These are phyloP conservation scores for Lacanobia oleracea DNA, from an alignment of 2,888 invertebrate species.

Conservation along the genomic window DNA sequence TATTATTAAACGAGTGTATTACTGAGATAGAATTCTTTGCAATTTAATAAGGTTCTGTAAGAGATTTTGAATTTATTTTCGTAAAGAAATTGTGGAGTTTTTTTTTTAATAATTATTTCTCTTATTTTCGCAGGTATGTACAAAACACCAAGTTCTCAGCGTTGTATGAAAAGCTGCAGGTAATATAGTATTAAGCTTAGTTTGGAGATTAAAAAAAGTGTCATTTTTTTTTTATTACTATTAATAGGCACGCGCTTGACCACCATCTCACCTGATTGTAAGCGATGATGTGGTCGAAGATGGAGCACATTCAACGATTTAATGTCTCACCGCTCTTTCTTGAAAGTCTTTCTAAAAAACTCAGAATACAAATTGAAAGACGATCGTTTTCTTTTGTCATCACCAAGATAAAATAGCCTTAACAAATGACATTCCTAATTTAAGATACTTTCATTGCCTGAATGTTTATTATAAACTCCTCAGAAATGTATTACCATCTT, in stretches of 20 bases:
- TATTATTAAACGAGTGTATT: constrained; percentile 32
- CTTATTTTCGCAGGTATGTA: constrained; percentile 49
- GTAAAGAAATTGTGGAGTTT: background rate
- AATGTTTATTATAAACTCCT: background rate
- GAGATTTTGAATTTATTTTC: constrained; percentile 3
- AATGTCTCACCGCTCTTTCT: too few species aligned
- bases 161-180: background rate
- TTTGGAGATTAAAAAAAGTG: too few species aligned
- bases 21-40: constrained; percentile 42
- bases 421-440: background rate
- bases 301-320: too few species aligned
- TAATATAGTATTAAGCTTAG: constrained; percentile 3
- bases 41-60: constrained; percentile 36
- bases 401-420: background rate
- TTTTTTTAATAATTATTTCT: constrained; percentile 27
- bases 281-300: too few species aligned
- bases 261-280: too few species aligned
- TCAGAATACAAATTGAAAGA: background rate
- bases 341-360: background rate
- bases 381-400: background rate
- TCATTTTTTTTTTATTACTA: too few species aligned
- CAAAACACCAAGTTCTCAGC: background rate
- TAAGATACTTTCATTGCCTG: background rate
- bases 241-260: too few species aligned
- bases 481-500: constrained; percentile 4